phyloP scores from a whole-genome alignment of 2,113 vertebrate species.

The Panthera tigris region DNA sequence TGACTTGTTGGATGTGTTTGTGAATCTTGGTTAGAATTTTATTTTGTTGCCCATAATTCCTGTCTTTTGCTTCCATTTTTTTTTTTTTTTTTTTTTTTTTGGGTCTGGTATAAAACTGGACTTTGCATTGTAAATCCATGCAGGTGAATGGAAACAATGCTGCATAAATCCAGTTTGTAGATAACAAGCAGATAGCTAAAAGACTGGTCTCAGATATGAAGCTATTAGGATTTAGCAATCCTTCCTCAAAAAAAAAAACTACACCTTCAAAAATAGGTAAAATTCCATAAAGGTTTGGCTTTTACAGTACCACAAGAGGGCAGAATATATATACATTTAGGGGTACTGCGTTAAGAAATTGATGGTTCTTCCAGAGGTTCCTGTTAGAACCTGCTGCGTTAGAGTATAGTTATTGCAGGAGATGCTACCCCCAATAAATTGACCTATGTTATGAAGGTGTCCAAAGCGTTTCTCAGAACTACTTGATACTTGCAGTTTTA shows the following conservation, averaged over 20 bases:
- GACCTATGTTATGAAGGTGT: neutral
- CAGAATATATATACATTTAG: neutral
- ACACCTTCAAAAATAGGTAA: neutral
- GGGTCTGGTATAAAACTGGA: neutral
- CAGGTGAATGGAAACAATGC: neutral
- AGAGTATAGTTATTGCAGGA: neutral
- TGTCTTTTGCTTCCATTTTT: neutral
- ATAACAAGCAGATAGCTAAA: neutral
- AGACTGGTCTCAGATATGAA: neutral
- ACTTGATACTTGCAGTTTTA: neutral
- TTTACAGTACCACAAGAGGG: neutral
- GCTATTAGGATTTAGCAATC: neutral
- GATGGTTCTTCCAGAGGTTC: neutral
- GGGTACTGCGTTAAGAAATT: neutral
- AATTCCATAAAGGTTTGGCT: neutral
- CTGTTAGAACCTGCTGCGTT: accelerated
- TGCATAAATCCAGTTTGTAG: neutral
- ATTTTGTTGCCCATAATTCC: neutral
- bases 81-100: too few relatives aligned
- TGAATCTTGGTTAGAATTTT: neutral
- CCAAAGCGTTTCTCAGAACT: neutral
- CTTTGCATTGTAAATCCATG: neutral
- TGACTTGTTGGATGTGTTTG: neutral
- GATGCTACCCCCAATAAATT: neutral
- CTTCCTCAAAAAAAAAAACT: neutral